A percentile compares a stretch with the other conserved stretches of the same genome.
Evolutionary conservation across 2,113 vertebrate species (phyloP).

Genomic region (Ibidorhyncha struthersii): DNA sequence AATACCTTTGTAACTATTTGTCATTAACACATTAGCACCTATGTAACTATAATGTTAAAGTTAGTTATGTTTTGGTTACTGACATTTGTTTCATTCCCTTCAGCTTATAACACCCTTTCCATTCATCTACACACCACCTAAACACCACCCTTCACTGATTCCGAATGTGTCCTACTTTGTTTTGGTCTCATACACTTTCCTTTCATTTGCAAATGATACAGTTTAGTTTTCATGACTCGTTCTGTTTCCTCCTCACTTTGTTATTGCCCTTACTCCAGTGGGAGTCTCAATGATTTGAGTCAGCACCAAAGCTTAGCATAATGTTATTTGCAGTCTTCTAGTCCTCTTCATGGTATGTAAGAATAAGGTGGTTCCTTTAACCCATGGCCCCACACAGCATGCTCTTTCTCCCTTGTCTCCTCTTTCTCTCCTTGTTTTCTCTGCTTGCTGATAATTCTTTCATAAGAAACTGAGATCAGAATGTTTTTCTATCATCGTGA

Average conservation of each 20-base stretch:
- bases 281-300: neutral
- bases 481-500: neutral
- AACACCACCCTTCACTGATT: neutral
- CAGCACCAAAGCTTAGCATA: neutral
- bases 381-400: neutral
- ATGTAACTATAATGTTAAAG: neutral
- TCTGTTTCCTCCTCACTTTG: neutral
- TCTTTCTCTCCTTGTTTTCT: neutral
- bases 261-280: neutral
- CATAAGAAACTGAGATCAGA: neutral
- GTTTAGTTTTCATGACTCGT: neutral
- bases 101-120: neutral
- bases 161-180: neutral
- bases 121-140: neutral
- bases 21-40: neutral
- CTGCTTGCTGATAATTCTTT: neutral
- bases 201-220: neutral
- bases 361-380: neutral
- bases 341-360: neutral
- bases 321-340: neutral
- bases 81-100: neutral
- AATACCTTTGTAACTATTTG: neutral
- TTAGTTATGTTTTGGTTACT: neutral
- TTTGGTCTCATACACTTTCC: neutral
- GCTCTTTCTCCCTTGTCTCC: neutral